phyloP scores from a whole-genome alignment of 2,797 vertebrate genomes.

The Diplodus sargus region DNA sequence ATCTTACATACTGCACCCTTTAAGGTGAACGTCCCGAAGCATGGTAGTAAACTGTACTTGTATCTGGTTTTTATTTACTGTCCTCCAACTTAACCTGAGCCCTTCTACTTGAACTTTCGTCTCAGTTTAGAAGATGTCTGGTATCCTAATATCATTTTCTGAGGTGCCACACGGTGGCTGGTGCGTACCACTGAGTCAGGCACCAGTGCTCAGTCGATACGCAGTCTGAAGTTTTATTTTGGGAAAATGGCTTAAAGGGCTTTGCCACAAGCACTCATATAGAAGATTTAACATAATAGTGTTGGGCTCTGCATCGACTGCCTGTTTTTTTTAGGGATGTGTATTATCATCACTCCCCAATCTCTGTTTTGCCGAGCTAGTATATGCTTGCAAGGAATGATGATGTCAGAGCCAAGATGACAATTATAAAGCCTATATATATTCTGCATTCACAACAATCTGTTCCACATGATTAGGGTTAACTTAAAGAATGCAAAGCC shows the following conservation, averaged over 20 bases:
- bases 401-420: slow-evolving; percentile 32
- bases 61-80: neutral
- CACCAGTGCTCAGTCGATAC: neutral
- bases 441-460: slow-evolving; percentile 38
- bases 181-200: neutral
- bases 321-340: slow-evolving; percentile 9
- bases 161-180: neutral
- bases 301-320: slow-evolving; percentile 13
- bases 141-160: neutral
- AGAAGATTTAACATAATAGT: slow-evolving; percentile 9
- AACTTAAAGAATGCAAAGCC: slow-evolving; percentile 12
- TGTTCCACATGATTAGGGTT: slow-evolving; percentile 13
- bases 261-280: slow-evolving; percentile 4
- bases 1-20: neutral
- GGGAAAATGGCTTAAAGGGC: slow-evolving; percentile 7
- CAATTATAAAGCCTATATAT: slow-evolving; percentile 37
- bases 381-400: slow-evolving; percentile 25
- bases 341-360: slow-evolving; percentile 13
- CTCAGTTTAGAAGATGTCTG: neutral
- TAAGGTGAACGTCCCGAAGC: neutral
- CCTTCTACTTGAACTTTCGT: neutral
- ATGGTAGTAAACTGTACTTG: neutral
- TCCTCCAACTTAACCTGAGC: neutral
- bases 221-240: neutral
- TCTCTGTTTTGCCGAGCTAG: slow-evolving; percentile 27